phyloP scores from a whole-genome alignment of 1,140 invertebrate species.

The Asbolus verrucosus region DNA sequence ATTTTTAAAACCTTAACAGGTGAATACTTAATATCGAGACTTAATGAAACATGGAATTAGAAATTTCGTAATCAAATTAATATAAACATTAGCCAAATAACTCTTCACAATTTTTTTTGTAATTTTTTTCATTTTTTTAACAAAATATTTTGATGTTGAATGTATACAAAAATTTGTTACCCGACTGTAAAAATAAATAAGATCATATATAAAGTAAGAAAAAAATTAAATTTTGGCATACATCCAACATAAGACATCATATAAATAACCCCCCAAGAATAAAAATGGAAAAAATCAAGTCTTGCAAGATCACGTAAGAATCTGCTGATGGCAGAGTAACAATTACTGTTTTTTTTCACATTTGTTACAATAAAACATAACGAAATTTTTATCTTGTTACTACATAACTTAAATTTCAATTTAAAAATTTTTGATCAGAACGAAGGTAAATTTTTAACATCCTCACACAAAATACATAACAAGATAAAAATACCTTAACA shows the following conservation, averaged over 20 bases:
- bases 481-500: not conserved
- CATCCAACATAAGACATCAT: constrained; percentile 46
- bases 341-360: not conserved
- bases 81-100: not conserved
- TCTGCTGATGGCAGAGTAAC: not conserved
- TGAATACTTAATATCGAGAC: not conserved
- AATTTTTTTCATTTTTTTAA: constrained; percentile 43
- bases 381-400: no score
- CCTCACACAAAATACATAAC: not conserved
- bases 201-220: constrained; percentile 40
- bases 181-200: constrained; percentile 42
- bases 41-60: not conserved
- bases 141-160: constrained; percentile 50
- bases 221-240: constrained; percentile 47
- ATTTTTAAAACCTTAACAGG: no score
- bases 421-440: not conserved
- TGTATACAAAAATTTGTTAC: constrained; percentile 52
- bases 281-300: constrained; percentile 45
- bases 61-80: constrained; percentile 1
- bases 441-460: constrained; percentile 31
- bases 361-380: not conserved
- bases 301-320: constrained; percentile 5
- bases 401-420: no score
- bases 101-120: constrained; percentile 24
- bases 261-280: constrained; percentile 44